Evolutionary conservation across 1,140 invertebrate species (phyloP).

Genomic region (Goniozus legneri): DNA sequence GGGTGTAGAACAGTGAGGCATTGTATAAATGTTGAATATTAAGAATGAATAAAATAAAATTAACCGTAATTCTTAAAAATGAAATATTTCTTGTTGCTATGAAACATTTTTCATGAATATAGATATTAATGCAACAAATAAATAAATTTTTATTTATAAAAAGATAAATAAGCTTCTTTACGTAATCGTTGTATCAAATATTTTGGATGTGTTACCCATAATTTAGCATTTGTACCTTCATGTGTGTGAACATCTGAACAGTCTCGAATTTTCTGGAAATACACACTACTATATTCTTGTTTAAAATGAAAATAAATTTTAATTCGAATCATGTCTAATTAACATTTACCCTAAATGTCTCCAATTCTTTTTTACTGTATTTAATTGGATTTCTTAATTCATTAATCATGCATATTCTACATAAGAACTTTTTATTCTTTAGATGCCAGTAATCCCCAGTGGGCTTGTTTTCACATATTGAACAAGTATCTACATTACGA

Average conservation of each 20-base stretch:
- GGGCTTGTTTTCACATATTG: slow-evolving; percentile 31
- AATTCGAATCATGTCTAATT: background rate
- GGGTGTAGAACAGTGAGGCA: slow-evolving; percentile 12
- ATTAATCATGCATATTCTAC: slow-evolving; percentile 34
- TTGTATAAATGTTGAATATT: slow-evolving; percentile 23
- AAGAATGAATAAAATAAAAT: no score
- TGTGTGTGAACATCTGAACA: slow-evolving; percentile 44
- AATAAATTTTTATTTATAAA: slow-evolving; percentile 21
- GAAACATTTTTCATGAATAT: slow-evolving; percentile 8
- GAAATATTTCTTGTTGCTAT: slow-evolving; percentile 6
- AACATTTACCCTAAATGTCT: slow-evolving; percentile 32
- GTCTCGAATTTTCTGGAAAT: slow-evolving; percentile 42
- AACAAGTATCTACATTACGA: slow-evolving; percentile 36
- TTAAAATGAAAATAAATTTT: slow-evolving; percentile 6
- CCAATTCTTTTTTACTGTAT: slow-evolving; percentile 26
- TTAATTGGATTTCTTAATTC: slow-evolving; percentile 21
- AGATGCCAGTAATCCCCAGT: slow-evolving; percentile 46
- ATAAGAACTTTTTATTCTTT: slow-evolving; percentile 38
- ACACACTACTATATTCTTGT: slow-evolving; percentile 3
- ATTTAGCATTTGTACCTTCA: slow-evolving; percentile 39
- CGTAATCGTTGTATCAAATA: slow-evolving; percentile 29
- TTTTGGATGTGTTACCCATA: slow-evolving; percentile 38
- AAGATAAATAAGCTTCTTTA: slow-evolving; percentile 41
- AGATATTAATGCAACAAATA: background rate
- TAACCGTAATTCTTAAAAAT: no score